phyloP scores from a whole-genome alignment of 2,797 vertebrate genomes.

The Mallotus villosus region DNA sequence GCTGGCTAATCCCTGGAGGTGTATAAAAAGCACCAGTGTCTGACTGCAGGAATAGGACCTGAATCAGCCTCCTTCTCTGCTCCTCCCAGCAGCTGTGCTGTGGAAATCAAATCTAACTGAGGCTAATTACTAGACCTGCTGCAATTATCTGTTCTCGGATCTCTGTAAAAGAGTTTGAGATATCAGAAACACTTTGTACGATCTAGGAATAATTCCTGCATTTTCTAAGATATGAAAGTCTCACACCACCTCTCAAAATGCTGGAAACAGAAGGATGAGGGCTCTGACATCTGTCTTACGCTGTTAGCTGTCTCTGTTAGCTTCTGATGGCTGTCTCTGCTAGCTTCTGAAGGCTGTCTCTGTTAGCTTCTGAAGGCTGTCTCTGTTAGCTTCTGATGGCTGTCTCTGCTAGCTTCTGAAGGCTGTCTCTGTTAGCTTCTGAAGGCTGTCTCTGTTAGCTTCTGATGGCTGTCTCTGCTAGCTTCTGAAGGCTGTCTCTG shows the following conservation, averaged over 20 bases:
- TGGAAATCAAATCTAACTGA: conserved; percentile 18
- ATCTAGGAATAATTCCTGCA: conserved; percentile 8
- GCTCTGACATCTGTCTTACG: conserved; percentile 59
- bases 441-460: conserved; percentile 45
- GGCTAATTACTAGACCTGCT: conserved; percentile 13
- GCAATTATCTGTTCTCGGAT: not conserved
- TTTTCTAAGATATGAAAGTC: no score
- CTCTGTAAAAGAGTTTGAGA: not conserved
- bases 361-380: conserved; percentile 47
- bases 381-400: conserved; percentile 49
- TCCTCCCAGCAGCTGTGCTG: conserved; percentile 12
- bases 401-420: conserved; percentile 50
- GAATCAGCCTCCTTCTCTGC: conserved; percentile 6
- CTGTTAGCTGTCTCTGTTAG: no score
- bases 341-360: conserved; percentile 44
- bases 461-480: conserved; percentile 45
- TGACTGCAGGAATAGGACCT: conserved; percentile 2
- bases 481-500: conserved; percentile 43
- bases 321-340: conserved; percentile 42
- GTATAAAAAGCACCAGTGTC: conserved; percentile 28
- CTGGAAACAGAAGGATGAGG: conserved; percentile 42
- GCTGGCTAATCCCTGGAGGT: conserved; percentile 18
- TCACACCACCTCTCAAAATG: not conserved
- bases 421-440: conserved; percentile 46
- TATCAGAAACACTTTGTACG: not conserved